Evolutionary conservation across 2,113 vertebrate species (phyloP).

Genomic region (Prolemur simus): DNA sequence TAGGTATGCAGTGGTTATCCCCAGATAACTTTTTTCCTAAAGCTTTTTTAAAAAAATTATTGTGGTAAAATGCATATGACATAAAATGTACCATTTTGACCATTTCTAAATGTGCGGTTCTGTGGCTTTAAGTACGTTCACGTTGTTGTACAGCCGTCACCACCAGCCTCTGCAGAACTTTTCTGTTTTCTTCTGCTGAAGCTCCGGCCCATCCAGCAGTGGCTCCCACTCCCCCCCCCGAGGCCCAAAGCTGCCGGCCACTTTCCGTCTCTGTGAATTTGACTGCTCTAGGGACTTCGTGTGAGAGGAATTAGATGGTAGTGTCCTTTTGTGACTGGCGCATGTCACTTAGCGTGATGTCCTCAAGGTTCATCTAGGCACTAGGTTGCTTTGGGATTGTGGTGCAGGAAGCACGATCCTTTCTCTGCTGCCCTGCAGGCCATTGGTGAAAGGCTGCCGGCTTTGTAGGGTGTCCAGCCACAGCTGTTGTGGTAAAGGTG

Average conservation of each 20-base stretch:
- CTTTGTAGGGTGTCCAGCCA: neutral
- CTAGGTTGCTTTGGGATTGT: neutral
- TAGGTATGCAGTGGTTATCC: neutral
- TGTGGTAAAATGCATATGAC: neutral
- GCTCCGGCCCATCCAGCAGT: neutral
- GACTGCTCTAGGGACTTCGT: neutral
- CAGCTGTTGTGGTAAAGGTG: neutral
- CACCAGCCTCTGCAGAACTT: neutral
- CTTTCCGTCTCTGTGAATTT: neutral
- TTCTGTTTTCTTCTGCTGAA: neutral
- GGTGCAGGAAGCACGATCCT: neutral
- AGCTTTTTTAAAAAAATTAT: neutral
- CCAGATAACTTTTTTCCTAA: neutral
- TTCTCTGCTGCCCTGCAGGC: neutral
- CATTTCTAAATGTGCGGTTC: accelerated
- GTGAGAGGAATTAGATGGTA: neutral
- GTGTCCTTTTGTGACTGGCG: neutral
- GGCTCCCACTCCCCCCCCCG: no score
- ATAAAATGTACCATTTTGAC: neutral
- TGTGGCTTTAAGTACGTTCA: neutral
- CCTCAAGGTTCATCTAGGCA: neutral
- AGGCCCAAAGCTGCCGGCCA: neutral
- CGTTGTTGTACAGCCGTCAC: neutral
- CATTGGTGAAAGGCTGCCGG: neutral
- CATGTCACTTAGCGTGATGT: neutral